Percentiles rank a stretch among this genome's conserved stretches.
phyloP scores from a whole-genome alignment of 2,797 vertebrate genomes.

The Syndactyla subalaris region DNA sequence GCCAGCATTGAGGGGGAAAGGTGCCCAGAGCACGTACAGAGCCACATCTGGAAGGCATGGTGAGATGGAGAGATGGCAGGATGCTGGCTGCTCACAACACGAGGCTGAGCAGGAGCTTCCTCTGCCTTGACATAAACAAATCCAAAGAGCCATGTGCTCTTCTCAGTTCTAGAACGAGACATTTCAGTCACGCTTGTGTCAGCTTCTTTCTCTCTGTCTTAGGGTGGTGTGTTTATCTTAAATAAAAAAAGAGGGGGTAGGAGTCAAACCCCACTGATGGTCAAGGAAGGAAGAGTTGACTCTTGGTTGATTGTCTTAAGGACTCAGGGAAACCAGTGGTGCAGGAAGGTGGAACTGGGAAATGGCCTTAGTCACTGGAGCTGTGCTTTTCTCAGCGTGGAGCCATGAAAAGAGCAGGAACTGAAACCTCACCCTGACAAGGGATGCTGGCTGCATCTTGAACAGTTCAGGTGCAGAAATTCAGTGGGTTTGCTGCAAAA shows the following conservation, averaged over 20 bases:
- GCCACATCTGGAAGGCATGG: fast-evolving
- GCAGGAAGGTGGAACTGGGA: background rate
- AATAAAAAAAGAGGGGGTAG: background rate
- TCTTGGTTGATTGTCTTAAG: background rate
- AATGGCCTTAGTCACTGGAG: background rate
- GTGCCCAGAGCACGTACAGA: fast-evolving
- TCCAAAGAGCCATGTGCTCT: background rate
- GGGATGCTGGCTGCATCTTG: background rate
- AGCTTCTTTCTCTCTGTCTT: background rate
- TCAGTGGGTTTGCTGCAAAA: background rate
- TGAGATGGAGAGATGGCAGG: background rate
- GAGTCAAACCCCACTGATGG: background rate
- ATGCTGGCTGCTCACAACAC: fast-evolving
- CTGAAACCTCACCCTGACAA: background rate
- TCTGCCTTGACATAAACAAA: background rate
- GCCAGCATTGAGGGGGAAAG: background rate
- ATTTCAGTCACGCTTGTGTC: background rate
- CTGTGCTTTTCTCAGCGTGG: fast-evolving
- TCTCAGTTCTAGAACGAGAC: background rate
- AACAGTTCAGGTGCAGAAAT: background rate
- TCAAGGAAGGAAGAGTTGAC: background rate
- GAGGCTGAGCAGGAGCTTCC: background rate
- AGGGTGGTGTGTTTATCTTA: background rate
- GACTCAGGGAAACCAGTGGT: background rate
- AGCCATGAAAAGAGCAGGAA: background rate